Conservation (phyloP, 2,797 vertebrate genomes). For the Glossophaga mutica region DNA sequence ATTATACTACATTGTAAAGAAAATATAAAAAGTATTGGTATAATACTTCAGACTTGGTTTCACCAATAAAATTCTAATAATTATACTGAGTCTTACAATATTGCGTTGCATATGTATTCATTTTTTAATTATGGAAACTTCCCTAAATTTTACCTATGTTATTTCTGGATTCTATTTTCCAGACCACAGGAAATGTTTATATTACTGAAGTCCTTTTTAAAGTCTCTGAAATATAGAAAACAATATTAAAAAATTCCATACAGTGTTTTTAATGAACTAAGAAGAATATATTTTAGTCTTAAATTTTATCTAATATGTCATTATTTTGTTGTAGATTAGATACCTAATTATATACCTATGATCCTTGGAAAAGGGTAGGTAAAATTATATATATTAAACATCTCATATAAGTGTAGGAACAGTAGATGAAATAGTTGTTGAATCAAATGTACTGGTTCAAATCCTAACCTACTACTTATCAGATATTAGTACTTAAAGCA, state of each 20-base stretch:
- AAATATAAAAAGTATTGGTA: neutral
- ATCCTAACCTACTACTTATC: neutral
- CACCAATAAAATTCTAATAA: neutral
- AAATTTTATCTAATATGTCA: neutral
- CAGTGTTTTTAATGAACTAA: neutral
- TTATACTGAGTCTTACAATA: neutral
- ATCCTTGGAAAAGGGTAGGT: neutral
- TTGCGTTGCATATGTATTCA: neutral
- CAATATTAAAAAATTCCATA: neutral
- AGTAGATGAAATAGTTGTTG: neutral
- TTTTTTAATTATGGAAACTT: neutral
- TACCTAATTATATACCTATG: neutral
- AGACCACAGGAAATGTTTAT: neutral
- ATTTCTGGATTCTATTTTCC: neutral
- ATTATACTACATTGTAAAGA: neutral
- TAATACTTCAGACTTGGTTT: neutral
- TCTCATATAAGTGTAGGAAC: neutral
- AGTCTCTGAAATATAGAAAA: neutral
- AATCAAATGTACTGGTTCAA: neutral
- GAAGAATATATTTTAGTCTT: neutral
- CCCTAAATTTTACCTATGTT: neutral
- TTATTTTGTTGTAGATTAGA: neutral
- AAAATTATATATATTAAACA: neutral
- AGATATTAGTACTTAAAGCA: neutral
- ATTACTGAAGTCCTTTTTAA: slow-evolving; percentile 4